Conservation (phyloP, 2,888 invertebrate species). For the Bombyx huttoni region DNA sequence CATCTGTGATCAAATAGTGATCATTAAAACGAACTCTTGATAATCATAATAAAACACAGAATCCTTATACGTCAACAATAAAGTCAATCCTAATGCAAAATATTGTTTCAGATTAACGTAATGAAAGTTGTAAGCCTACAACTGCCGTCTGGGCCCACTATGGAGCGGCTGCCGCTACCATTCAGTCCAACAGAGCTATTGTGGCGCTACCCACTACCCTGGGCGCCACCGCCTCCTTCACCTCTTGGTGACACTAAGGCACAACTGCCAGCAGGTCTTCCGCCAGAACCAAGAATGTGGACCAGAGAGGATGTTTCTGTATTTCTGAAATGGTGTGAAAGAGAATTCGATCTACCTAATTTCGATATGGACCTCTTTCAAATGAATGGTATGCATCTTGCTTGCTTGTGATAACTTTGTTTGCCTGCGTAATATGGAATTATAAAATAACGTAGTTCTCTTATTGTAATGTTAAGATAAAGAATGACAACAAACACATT, state of each 20-base stretch:
- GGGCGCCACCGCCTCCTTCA: slow-evolving; percentile 77
- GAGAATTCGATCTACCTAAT: slow-evolving; percentile 91
- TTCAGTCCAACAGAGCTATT: slow-evolving; percentile 87
- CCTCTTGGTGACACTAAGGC: slow-evolving; percentile 89
- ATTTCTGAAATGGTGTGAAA: slow-evolving; percentile 92
- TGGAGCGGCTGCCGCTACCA: slow-evolving; percentile 84
- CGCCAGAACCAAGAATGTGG: slow-evolving; percentile 92
- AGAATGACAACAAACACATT: too few relatives aligned
- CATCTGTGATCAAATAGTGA: slow-evolving; percentile 18
- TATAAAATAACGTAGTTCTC: not conserved
- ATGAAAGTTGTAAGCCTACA: slow-evolving; percentile 80
- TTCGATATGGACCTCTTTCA: slow-evolving; percentile 95
- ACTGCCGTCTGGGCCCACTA: slow-evolving; percentile 79
- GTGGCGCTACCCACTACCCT: slow-evolving; percentile 89
- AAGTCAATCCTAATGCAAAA: slow-evolving; percentile 1
- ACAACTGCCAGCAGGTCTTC: slow-evolving; percentile 86
- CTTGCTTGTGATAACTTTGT: slow-evolving; percentile 2
- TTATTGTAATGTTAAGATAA: not conserved
- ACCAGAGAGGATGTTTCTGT: slow-evolving; percentile 89
- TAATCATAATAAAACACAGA: not conserved
- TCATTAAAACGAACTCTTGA: not conserved
- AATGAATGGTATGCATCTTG: slow-evolving; percentile 84
- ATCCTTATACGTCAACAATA: slow-evolving; percentile 1
- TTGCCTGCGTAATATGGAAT: slow-evolving; percentile 22
- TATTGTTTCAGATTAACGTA: slow-evolving; percentile 49